These are phyloP conservation scores for Spatula versicolor DNA, from an alignment of 2,797 vertebrate species.

Conservation along the genomic window DNA sequence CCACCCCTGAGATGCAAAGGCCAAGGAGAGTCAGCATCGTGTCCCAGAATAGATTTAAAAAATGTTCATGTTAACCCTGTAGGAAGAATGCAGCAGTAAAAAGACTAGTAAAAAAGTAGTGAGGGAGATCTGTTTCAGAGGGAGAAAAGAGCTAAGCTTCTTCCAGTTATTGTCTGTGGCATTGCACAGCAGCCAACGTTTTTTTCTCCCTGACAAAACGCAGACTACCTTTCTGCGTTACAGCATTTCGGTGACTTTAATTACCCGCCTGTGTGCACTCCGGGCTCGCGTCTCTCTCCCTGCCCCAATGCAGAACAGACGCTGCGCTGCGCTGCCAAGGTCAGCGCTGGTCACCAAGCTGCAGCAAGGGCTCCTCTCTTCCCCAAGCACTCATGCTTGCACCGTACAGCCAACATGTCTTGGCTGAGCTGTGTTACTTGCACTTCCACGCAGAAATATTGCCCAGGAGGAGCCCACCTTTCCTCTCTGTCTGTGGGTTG, in stretches of 20 bases:
- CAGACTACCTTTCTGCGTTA: constrained; percentile 45
- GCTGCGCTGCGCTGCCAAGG: background rate
- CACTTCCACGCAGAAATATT: background rate
- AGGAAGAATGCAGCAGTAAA: background rate
- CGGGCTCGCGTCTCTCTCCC: background rate
- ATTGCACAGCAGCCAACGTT: background rate
- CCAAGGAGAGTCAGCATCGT: background rate
- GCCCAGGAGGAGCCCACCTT: background rate
- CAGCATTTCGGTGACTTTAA: constrained; percentile 27
- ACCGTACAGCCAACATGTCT: rapidly evolving
- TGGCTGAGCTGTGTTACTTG: rapidly evolving
- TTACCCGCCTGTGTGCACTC: background rate
- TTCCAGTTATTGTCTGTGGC: constrained; percentile 17
- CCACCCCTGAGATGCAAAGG: background rate
- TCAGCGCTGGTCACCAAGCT: background rate
- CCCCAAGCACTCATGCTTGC: rapidly evolving
- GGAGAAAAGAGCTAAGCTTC: constrained; percentile 12
- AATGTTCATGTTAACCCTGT: background rate
- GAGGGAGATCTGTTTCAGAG: background rate
- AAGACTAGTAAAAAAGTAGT: background rate
- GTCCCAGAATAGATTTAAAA: background rate
- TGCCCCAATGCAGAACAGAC: background rate
- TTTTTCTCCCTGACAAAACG: background rate
- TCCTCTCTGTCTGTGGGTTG: background rate
- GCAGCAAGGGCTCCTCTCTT: background rate